Percentiles rank a stretch among this genome's conserved stretches.
Evolutionary conservation across 2,888 invertebrate genomes (phyloP).

Genomic region (Meiosimyza platycephala): DNA sequence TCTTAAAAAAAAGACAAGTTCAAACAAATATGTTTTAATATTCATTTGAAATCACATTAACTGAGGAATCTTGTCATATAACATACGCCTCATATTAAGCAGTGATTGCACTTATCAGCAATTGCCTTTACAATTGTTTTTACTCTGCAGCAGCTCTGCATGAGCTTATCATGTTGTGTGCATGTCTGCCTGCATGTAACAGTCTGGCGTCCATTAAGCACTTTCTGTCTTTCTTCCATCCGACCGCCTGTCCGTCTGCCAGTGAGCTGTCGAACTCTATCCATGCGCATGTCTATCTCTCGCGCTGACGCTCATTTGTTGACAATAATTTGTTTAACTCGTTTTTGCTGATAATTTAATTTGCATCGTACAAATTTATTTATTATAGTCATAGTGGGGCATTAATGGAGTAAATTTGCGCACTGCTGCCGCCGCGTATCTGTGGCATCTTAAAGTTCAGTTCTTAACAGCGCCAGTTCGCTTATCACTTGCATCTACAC

Average conservation of each 20-base stretch:
- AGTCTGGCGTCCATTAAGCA: background rate
- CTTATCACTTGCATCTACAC: constrained; percentile 59
- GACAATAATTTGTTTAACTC: constrained; percentile 60
- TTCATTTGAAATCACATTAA: no score
- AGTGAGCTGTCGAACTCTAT: no score
- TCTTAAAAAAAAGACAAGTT: no score
- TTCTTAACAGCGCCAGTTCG: constrained; percentile 38
- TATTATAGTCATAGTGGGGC: constrained; percentile 38
- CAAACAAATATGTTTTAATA: no score
- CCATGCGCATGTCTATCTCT: constrained; percentile 2
- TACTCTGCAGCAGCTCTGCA: background rate
- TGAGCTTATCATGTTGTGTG: background rate
- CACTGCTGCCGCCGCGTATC: constrained; percentile 5
- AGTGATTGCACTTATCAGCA: background rate
- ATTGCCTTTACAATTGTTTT: background rate
- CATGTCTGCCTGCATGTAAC: constrained; percentile 2
- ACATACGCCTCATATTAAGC: no score
- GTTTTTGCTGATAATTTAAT: constrained; percentile 60
- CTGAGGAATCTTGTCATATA: no score
- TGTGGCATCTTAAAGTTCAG: constrained; percentile 18
- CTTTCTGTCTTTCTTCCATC: background rate
- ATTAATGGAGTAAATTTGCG: background rate
- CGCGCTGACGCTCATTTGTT: constrained; percentile 45
- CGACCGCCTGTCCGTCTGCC: constrained; percentile 5
- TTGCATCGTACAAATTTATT: constrained; percentile 63